phyloP scores from a whole-genome alignment of 2,113 vertebrate species.

The Colistium nudipinnis region DNA sequence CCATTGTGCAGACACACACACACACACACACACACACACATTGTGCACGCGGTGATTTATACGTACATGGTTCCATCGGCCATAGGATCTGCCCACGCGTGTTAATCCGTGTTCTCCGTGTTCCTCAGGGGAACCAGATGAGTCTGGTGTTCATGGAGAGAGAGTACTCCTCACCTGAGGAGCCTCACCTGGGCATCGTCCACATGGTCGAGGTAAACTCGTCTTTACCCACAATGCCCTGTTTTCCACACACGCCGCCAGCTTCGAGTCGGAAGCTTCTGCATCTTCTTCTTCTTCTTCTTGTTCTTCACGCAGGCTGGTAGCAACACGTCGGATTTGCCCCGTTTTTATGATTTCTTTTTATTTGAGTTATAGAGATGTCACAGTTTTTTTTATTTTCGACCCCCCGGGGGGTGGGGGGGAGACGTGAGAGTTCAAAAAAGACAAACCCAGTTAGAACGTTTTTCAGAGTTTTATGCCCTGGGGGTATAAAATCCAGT shows the following conservation, averaged over 20 bases:
- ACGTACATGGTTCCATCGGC: too few species aligned
- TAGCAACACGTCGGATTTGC: neutral
- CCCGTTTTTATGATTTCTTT: neutral
- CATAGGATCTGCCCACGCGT: neutral
- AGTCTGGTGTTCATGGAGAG: constrained; percentile 90
- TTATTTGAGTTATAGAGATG: too few species aligned
- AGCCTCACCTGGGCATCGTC: constrained; percentile 81
- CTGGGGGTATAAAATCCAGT: too few species aligned
- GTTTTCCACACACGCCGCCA: too few species aligned
- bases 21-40: neutral
- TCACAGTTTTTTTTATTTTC: too few species aligned
- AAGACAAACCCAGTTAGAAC: too few species aligned
- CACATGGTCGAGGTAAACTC: constrained; percentile 91
- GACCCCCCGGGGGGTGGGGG: too few species aligned
- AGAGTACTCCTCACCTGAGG: constrained; percentile 84
- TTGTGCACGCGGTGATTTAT: too few species aligned
- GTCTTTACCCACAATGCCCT: too few species aligned
- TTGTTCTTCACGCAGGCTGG: neutral
- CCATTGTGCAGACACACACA: neutral
- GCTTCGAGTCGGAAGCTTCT: too few species aligned
- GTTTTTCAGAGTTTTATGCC: too few species aligned
- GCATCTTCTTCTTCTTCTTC: too few species aligned
- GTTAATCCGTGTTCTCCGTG: neutral
- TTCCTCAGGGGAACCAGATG: constrained; percentile 94
- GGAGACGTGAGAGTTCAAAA: constrained; percentile 99